Evolutionary conservation across 1,140 invertebrate genomes (phyloP).

Genomic region (Ostrea edulis): DNA sequence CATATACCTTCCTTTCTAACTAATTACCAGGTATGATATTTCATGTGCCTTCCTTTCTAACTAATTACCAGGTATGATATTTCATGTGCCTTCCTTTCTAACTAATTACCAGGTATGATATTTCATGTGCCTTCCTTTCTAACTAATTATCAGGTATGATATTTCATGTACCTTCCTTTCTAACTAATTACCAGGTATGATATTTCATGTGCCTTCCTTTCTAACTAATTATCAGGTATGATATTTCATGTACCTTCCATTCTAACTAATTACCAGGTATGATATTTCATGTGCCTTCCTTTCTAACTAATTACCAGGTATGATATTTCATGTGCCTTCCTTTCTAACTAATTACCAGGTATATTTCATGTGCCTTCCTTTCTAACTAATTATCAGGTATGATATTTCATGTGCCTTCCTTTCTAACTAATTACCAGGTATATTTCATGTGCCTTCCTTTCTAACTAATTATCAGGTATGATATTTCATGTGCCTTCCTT

Average conservation of each 20-base stretch:
- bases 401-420: background rate
- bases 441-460: background rate
- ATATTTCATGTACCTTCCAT: background rate
- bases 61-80: slow-evolving; percentile 73
- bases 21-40: slow-evolving; percentile 72
- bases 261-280: slow-evolving; percentile 75
- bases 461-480: slow-evolving; percentile 75
- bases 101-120: slow-evolving; percentile 74
- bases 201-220: too few relatives aligned
- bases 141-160: slow-evolving; percentile 74
- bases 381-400: slow-evolving; percentile 75
- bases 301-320: slow-evolving; percentile 76
- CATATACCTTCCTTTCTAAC: slow-evolving; percentile 21
- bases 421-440: slow-evolving; percentile 76
- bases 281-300: background rate
- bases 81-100: too few relatives aligned
- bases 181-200: slow-evolving; percentile 74
- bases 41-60: background rate
- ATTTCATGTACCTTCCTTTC: too few relatives aligned
- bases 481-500: background rate
- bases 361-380: slow-evolving; percentile 16
- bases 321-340: slow-evolving; percentile 3
- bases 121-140: too few relatives aligned
- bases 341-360: slow-evolving; percentile 75
- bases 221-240: slow-evolving; percentile 75